Conservation (phyloP, 2,113 vertebrate species). For the Alectura lathami region DNA sequence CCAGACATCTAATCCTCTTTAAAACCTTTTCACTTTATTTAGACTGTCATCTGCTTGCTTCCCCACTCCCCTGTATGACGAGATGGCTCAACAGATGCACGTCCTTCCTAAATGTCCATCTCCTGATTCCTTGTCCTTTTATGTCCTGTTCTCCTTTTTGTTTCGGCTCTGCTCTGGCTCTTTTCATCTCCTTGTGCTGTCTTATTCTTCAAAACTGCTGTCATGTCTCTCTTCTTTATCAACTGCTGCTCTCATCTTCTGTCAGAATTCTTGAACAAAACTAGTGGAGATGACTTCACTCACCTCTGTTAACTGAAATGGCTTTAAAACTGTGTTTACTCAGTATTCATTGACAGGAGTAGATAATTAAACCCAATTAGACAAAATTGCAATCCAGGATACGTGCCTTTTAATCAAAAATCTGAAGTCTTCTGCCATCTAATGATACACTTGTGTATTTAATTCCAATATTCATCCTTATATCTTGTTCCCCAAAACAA, state of each 20-base stretch:
- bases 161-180: not conserved
- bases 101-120: not conserved
- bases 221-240: not conserved
- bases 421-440: not conserved
- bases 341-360: not conserved
- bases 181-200: not conserved
- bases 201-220: not conserved
- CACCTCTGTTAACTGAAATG: not conserved
- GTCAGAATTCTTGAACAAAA: not conserved
- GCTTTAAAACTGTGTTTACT: not conserved
- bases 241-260: not conserved
- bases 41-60: not conserved
- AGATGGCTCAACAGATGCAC: not conserved
- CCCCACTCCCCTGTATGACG: not conserved
- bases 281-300: not conserved
- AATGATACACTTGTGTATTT: not conserved
- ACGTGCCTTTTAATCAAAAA: not conserved
- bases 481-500: not conserved
- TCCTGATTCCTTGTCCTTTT: not conserved
- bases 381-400: not conserved
- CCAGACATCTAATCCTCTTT: not conserved
- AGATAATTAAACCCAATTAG: not conserved
- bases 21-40: not conserved
- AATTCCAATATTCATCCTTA: not conserved
- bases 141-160: not conserved